Base-by-base conservation (phyloP, 2,113 vertebrate species). In the Rhinogobius similis region DNA sequence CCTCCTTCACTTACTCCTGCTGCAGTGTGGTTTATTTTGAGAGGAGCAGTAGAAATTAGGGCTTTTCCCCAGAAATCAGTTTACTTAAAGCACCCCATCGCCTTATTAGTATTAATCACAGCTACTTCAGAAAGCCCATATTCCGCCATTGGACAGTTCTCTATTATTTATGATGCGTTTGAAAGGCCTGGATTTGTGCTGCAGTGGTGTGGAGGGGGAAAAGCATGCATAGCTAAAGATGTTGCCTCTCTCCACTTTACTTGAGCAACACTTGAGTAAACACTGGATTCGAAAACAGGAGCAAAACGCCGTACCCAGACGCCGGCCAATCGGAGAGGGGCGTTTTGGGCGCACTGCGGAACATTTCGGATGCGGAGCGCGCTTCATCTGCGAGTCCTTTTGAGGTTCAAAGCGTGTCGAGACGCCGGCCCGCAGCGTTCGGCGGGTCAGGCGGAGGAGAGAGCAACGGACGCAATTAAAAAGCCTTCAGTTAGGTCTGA, bases 81-180 rank as follows among this genome's bases (percentile, higher is more conserved):
- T 89, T 91, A 90, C 87, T 82, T 77, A 76, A 82, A 88, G 77
- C 74, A 80, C 75, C 76, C 77, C 79, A 55, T 78, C 32, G 81
- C 87, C 89, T 92, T 78, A 92, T 93, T 91, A 92, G 90, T 93
- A 93, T 93, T 93, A 92, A 92, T 92, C 90, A 73, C 86, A 74
- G 82, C 23, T 74, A 91, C 92, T 92, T 92, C 92, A 91, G 88
- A 92, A 84, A 89, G 86, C 86, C 89, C 64, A 70, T 86, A 92
- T 92, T 89, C 88, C 73, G 85, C 82, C 86, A 88, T 89, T 86
- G 89, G 90, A 92, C 84, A 81, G 86, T 90, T 91, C 77, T 92
- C 79, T 88, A 92, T 92, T 88, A 93, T 93, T 92, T 85, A 92
- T 92, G 90, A 90, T 75, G 73, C 81, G 73, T 92, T 86, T 84